Base-by-base conservation (phyloP, 2,113 vertebrate genomes). In the Tenebrosternarchus preto region DNA sequence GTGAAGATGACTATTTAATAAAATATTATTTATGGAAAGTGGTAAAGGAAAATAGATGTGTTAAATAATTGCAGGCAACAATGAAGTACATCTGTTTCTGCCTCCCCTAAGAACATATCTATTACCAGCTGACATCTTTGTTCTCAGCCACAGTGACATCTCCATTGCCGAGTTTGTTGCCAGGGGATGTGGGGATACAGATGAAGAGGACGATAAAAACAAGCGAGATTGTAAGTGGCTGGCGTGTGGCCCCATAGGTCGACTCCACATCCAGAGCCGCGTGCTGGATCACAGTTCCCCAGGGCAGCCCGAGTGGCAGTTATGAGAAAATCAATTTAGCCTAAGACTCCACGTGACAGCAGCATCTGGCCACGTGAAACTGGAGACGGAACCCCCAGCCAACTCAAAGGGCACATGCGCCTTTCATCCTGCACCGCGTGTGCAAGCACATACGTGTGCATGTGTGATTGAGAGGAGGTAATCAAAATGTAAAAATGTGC, bases 281-380 rank as follows among this genome's bases (percentile, higher is more conserved):
- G 64, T 77, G 55, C 71, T 50, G 57, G 22, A 75, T 74, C 77
- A 76, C 8, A 31, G 70, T 67, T 25, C 76, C 72, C 80, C 46
- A 2, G 33, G 56, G 64, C 20, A 57, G 29, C 55, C 22, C 83
- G 25, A 76, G 71, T 73, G 81, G 80, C 85, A 78, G 73, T 84
- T 86, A 86, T 82, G 73, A 77, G 60, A 83, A 80, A 84, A 86
- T 88, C 85, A 83, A 84, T 88, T 82, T 78, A 79, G 64, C 66
- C 79, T 76, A 70, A 57, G 57, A 76, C 53, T 43, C 36, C 71
- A 67, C 80, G 68, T 78, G 73, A 63, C 75, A 63, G 68, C 69
- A 80, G 83, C 80, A 82, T 87, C 85, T 84, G 85, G 77, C 82
- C 79, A 81, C 77, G 80, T 83, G 85, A 88, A 85, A 86, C 61